Evolutionary conservation across 2,113 vertebrate species (phyloP).

Genomic region (Myrmecophaga tridactyla): DNA sequence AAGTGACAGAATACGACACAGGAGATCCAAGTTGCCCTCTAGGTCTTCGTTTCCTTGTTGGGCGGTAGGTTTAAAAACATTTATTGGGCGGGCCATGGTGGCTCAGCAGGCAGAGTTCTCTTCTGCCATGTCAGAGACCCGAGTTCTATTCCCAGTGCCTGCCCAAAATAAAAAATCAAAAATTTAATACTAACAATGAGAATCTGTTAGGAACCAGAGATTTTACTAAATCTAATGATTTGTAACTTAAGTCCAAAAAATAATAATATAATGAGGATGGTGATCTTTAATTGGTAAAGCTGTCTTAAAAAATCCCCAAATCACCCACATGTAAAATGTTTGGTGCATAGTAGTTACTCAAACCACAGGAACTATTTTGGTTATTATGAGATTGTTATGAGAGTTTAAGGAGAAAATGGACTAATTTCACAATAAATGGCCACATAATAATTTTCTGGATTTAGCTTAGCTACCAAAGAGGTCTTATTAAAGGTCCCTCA

Average conservation of each 20-base stretch:
- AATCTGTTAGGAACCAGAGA: not conserved
- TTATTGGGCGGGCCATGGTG: too few relatives aligned
- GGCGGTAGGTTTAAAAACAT: not conserved
- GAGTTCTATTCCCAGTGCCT: too few relatives aligned
- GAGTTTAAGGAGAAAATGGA: not conserved
- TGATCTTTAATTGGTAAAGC: not conserved
- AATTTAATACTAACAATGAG: not conserved
- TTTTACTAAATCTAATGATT: not conserved
- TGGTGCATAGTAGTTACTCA: not conserved
- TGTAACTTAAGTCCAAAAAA: not conserved
- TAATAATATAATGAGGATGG: not conserved
- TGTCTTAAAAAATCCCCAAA: conserved; percentile 2
- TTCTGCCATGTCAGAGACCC: too few relatives aligned
- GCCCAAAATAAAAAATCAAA: not conserved
- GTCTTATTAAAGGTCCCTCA: not conserved
- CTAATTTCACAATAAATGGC: not conserved
- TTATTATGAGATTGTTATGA: not conserved
- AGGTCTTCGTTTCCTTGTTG: not conserved
- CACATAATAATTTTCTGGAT: conserved; percentile 18
- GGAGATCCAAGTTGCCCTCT: not conserved
- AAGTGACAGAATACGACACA: not conserved
- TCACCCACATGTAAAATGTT: not conserved
- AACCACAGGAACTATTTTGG: not conserved
- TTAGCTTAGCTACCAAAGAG: not conserved
- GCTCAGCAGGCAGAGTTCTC: too few relatives aligned